A percentile compares a stretch with the other conserved stretches of the same genome.
Conservation (phyloP, 2,113 vertebrate species). For the Zapornia atra region DNA sequence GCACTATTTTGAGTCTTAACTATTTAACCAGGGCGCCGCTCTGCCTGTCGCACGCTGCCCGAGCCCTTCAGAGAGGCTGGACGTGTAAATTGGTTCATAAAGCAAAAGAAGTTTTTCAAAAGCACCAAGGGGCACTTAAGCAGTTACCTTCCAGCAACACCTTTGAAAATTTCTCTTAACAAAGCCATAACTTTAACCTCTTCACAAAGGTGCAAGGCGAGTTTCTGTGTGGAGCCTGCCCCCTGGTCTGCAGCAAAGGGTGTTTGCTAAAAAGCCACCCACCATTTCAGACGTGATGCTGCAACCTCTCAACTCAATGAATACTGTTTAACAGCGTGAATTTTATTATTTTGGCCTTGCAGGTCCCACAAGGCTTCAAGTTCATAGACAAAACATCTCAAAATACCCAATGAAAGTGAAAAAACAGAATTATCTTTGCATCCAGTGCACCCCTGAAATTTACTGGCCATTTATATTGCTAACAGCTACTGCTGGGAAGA, state of each 20-base stretch:
- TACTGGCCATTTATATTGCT: slow-evolving; percentile 12
- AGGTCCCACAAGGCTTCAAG: not conserved
- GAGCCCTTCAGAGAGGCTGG: not conserved
- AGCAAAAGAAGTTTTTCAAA: slow-evolving; percentile 23
- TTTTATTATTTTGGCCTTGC: slow-evolving; percentile 44
- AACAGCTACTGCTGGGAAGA: not conserved
- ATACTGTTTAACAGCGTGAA: not conserved
- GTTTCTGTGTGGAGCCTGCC: not conserved
- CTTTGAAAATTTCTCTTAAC: not conserved
- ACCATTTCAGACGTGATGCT: not conserved
- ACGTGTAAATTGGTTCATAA: not conserved
- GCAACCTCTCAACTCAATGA: not conserved
- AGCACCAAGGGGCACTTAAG: not conserved
- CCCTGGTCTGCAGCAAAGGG: not conserved
- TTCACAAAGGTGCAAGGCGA: not conserved
- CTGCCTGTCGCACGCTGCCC: fast-evolving
- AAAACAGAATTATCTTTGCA: not conserved
- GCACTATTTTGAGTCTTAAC: not conserved
- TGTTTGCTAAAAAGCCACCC: slow-evolving; percentile 6
- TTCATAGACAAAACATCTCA: not conserved
- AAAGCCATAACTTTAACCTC: not conserved
- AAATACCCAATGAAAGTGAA: not conserved
- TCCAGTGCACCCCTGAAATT: slow-evolving; percentile 5
- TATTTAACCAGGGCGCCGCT: not conserved
- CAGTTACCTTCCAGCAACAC: slow-evolving; percentile 13